These are phyloP conservation scores for Tiliacea citrago DNA, from an alignment of 2,888 invertebrate genomes.

Conservation along the genomic window DNA sequence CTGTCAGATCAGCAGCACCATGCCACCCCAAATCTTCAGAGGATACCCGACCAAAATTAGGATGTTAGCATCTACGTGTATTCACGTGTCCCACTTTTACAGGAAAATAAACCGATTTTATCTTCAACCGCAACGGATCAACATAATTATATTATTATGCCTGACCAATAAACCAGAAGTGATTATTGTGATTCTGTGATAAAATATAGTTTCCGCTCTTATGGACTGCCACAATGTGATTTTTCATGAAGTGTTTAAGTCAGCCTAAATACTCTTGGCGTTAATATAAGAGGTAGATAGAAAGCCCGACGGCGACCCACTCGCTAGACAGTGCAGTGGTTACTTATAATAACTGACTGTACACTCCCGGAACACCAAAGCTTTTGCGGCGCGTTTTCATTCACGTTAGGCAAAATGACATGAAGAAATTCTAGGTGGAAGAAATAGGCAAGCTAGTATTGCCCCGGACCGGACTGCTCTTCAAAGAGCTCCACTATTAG, in stretches of 20 bases:
- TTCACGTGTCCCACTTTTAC: not conserved
- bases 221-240: constrained; percentile 4
- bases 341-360: not conserved
- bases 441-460: not conserved
- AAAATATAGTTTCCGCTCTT: constrained; percentile 2
- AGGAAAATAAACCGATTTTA: not conserved
- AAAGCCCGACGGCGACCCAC: not conserved
- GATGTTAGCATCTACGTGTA: not conserved
- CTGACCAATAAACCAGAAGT: constrained; percentile 12
- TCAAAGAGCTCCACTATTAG: not conserved
- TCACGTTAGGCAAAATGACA: not conserved
- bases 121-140: constrained; percentile 1
- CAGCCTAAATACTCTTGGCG: not conserved
- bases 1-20: constrained; percentile 4
- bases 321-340: not conserved
- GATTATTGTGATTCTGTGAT: constrained; percentile 13
- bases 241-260: not conserved
- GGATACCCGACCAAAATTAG: too few species aligned
- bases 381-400: not conserved
- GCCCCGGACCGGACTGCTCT: not conserved
- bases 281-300: not conserved
- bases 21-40: not conserved
- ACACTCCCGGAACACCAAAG: not conserved
- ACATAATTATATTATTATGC: not conserved
- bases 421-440: too few species aligned